Base-by-base conservation (phyloP, 2,888 invertebrate species). In the Thecocarcelia acutangulata region DNA sequence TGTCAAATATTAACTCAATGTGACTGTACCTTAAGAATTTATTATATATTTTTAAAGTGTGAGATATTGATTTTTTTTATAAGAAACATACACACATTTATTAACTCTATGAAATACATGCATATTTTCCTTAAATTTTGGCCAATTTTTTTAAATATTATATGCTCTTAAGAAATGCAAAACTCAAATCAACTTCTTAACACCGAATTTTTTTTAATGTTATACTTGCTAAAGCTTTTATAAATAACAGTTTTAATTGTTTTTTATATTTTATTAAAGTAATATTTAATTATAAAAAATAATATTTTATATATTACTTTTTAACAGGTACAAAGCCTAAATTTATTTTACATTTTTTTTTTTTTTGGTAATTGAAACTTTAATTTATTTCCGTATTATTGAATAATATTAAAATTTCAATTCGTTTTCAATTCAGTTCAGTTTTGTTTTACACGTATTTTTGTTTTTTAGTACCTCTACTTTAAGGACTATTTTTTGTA, bases 361-460 rank as follows among this genome's bases (percentile, higher is more conserved):
- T 50, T 58, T 61, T 33, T 59, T 37, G 11, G 5, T 40, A 63
- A 59, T 11, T 56, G 69, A 64, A 15, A 64, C 8, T 33, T 33
- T 33, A 33, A 33, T 33, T 33, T 33, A 37, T 76, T 63, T 40
- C 19, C 5, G 15, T 37, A 52, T n/a, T 69, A 64, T 64, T 82
- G 69, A 82, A 82, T 74, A 69, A 69, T 73, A 78, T 74, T 70
- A 82, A 56, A 74, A 69, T 78, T 78, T 78, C 73, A 63, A 64
- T 37, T 52, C 40, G 15, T 33, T 46, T 46, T 48, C 2, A 63
- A 46, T 12, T 24, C 1, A 37, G 56, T 37, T 33, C 37, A 6
- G 17, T 46, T 54, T 28, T 33, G 15, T n/a, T 42, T 40, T 33
- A 33, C 33, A 42, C 24, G 9, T 24, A 28, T 59, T 59, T 59